Base-by-base conservation (phyloP, 2,888 invertebrate genomes). In the Agrilus biguttatus region DNA sequence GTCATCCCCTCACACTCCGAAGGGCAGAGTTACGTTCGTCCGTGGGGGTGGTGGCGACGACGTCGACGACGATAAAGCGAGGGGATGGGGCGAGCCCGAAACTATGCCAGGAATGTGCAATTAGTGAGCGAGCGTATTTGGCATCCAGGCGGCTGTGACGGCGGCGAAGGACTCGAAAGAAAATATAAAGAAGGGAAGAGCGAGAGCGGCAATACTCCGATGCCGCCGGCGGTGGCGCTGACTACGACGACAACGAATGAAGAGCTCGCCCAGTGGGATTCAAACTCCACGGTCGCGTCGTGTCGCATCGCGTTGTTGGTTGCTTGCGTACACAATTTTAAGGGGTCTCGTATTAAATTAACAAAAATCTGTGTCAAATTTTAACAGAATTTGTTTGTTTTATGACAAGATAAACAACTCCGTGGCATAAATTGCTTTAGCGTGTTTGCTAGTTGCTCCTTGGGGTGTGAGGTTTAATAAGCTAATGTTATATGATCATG, bases 61-160 rank as follows among this genome's bases (percentile, higher is more conserved):
- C 39, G 39, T 32, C 40, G 19, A 13, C 33, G 40, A 36, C 48
- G 43, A 46, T 43, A 39, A 42, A 41, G 12, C 39, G 46, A 68
- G 66, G 70, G 65, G 68, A 72, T 72, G 71, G 69, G 72, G 68
- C 69, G 74, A 77, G 78, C 76, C 75, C 79, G 80, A 83, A 87
- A 87, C 86, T 87, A 87, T 87, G 86, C 84, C 83, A 87, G 85
- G 87, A 88, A 87, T 88, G 86, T 84, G 85, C 86, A 87, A 88
- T 89, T 87, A 87, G 86, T 85, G 85, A 82, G 77, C 79, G 78
- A 75, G 75, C 78, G 75, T 73, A 74, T 73, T 47, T 48, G 70
- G 71, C 71, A 70, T 70, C 66, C 66, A 66, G 67, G 54, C 55
- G 56, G 56, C 57, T 52, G 47, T 51, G 66, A 70, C 69, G 69